phyloP scores from a whole-genome alignment of 2,888 invertebrate species.

The Aporophyla nigra region DNA sequence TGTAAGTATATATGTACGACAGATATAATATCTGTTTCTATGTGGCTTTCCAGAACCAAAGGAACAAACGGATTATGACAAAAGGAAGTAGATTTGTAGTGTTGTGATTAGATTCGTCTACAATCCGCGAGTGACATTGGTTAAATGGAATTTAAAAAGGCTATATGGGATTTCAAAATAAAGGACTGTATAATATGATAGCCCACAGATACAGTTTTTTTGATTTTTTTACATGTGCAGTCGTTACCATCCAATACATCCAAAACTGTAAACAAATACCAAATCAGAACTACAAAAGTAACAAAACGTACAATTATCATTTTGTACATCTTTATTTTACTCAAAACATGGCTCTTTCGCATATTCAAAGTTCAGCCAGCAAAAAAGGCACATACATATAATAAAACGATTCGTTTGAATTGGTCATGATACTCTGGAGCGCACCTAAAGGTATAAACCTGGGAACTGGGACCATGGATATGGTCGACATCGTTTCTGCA shows the following conservation, averaged over 20 bases:
- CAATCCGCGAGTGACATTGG: neutral
- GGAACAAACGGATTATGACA: neutral
- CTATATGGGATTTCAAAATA: no score
- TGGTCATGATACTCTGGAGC: constrained; percentile 75
- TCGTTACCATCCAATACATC: no score
- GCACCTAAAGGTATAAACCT: constrained; percentile 80
- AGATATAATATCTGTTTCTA: no score
- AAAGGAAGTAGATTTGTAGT: neutral
- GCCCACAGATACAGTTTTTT: no score
- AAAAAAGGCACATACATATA: constrained; percentile 70
- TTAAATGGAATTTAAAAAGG: neutral
- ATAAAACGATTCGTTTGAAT: constrained; percentile 79
- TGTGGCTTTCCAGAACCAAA: no score
- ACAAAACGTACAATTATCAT: constrained; percentile 13
- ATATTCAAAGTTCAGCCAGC: constrained; percentile 58
- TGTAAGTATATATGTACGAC: neutral
- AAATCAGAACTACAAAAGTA: constrained; percentile 12
- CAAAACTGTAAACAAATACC: neutral
- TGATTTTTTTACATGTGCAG: no score
- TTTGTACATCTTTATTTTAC: constrained; percentile 39
- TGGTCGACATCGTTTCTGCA: constrained; percentile 71
- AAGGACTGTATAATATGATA: no score
- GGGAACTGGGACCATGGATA: constrained; percentile 75
- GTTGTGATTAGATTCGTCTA: neutral
- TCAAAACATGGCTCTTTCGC: constrained; percentile 35